phyloP scores from a whole-genome alignment of 2,888 invertebrate species.

The Mesoligia furuncula region DNA sequence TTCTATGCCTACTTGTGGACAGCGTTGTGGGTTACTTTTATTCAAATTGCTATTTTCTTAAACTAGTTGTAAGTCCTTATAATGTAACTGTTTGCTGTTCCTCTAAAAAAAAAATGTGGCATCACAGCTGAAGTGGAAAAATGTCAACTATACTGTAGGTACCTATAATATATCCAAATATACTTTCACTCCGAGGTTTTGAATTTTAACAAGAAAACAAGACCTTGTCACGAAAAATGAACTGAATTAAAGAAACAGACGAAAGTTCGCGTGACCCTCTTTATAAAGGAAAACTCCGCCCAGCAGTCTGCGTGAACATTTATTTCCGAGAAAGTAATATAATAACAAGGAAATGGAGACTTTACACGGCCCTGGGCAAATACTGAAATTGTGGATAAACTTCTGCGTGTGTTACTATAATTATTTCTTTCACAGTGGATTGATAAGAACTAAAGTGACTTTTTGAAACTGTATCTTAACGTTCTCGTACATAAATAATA shows the following conservation, averaged over 20 bases:
- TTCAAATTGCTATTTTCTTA: too few relatives aligned
- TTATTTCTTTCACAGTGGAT: background rate
- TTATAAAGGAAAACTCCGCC: slow-evolving; percentile 24
- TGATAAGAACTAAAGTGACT: background rate
- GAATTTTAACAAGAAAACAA: background rate
- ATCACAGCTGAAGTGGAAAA: background rate
- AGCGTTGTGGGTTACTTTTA: too few relatives aligned
- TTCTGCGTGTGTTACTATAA: background rate
- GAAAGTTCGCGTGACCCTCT: slow-evolving; percentile 33
- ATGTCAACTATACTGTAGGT: too few relatives aligned
- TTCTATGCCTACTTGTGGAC: too few relatives aligned
- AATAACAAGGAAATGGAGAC: slow-evolving; percentile 29
- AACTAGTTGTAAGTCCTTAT: too few relatives aligned
- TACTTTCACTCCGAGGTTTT: slow-evolving; percentile 1
- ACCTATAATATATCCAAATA: too few relatives aligned
- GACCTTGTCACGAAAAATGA: background rate
- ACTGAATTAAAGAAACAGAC: slow-evolving; percentile 13
- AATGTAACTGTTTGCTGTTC: too few relatives aligned
- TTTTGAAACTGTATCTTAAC: background rate
- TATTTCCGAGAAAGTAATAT: slow-evolving; percentile 25
- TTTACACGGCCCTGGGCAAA: slow-evolving; percentile 1
- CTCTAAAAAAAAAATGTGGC: too few relatives aligned
- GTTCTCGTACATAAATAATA: background rate
- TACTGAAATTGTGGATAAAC: slow-evolving; percentile 13
- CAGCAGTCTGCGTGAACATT: slow-evolving; percentile 4